A percentile compares a stretch with the other conserved stretches of the same genome.
Evolutionary conservation across 23 tunicate genomes (phyloP).

Genomic region (Pegea sp.): DNA sequence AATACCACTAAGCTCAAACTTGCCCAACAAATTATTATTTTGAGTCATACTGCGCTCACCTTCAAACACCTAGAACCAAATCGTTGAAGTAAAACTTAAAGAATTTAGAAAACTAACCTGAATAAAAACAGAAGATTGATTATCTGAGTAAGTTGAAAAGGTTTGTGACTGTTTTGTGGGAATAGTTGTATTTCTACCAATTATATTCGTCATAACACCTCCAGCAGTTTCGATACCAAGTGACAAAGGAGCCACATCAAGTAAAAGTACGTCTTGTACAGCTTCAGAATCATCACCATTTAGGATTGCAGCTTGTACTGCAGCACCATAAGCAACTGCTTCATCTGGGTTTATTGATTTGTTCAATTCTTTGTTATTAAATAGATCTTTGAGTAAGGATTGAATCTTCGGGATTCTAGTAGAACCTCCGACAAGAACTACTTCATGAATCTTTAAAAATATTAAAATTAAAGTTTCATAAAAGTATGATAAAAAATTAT

Average conservation of each 20-base stretch:
- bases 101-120: no score
- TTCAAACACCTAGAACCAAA: no score
- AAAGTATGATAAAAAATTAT: no score
- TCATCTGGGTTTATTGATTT: conserved; percentile 98
- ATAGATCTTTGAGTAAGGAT: conserved; percentile 57
- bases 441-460: conserved; percentile 69
- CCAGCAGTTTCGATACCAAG: conserved; percentile 78
- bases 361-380: conserved; percentile 89
- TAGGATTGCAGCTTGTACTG: conserved; percentile 83
- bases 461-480: no score
- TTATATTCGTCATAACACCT: conserved; percentile 39
- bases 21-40: conserved; percentile 55
- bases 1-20: conserved; percentile 45
- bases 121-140: conserved; percentile 55
- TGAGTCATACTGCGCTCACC: conserved; percentile 49
- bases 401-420: conserved; percentile 80
- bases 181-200: conserved; percentile 39
- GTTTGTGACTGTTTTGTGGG: conserved; percentile 36
- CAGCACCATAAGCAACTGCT: conserved; percentile 97
- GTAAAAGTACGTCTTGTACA: conserved; percentile 32
- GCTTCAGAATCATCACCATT: conserved; percentile 27
- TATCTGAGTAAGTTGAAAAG: conserved; percentile 54
- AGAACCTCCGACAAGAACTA: conserved; percentile 90
- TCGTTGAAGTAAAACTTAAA: no score
- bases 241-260: conserved; percentile 46